Conservation (phyloP, 2,888 invertebrate species). For the Crocallis elinguaria region DNA sequence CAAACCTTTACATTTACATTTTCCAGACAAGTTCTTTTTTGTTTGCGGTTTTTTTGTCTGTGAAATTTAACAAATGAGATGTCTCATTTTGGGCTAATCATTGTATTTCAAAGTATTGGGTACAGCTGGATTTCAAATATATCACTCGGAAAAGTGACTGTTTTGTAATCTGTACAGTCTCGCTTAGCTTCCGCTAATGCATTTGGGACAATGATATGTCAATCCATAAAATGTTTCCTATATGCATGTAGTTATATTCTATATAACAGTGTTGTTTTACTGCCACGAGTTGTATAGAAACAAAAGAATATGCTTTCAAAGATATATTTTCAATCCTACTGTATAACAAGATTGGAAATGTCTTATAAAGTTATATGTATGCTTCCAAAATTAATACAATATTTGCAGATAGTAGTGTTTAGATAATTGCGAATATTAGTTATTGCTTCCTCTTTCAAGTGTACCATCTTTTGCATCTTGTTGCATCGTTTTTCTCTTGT, state of each 20-base stretch:
- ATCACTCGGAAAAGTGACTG: background rate
- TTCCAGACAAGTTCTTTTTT: too few relatives aligned
- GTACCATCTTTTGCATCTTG: constrained; percentile 55
- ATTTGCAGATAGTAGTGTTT: constrained; percentile 41
- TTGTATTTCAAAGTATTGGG: constrained; percentile 34
- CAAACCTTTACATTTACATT: too few relatives aligned
- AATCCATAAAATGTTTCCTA: background rate
- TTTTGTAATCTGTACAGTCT: background rate
- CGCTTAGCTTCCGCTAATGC: background rate
- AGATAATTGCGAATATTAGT: constrained; percentile 23
- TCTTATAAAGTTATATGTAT: constrained; percentile 23
- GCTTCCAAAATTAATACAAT: constrained; percentile 36
- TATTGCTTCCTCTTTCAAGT: constrained; percentile 30
- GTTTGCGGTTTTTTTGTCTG: constrained; percentile 7
- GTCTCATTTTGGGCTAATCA: constrained; percentile 47
- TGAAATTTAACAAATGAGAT: constrained; percentile 39
- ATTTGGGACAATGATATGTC: too few relatives aligned
- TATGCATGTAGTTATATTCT: background rate
- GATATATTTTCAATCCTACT: constrained; percentile 22
- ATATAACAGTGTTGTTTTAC: background rate
- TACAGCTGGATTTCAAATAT: constrained; percentile 30
- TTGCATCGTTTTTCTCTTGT: constrained; percentile 46
- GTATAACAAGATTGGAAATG: constrained; percentile 18
- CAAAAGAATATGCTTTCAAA: background rate
- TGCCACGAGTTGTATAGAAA: background rate